These are phyloP conservation scores for Euplexia lucipara DNA, from an alignment of 2,888 invertebrate species.

Conservation along the genomic window DNA sequence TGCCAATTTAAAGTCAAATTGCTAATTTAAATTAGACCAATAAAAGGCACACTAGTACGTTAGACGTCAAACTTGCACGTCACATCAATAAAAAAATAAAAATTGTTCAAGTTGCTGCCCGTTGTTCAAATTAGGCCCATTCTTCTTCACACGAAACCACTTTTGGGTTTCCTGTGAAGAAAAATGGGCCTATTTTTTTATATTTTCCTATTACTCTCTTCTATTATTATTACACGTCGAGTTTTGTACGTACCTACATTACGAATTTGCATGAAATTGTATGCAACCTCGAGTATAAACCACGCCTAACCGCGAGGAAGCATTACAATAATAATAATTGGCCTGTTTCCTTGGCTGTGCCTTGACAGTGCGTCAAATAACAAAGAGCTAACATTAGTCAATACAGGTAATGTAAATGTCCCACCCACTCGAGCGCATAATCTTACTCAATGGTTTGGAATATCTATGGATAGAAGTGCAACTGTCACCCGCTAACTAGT, in stretches of 20 bases:
- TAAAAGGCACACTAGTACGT: no score
- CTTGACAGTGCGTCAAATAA: conserved; percentile 85
- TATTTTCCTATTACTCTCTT: no score
- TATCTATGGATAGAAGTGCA: conserved; percentile 40
- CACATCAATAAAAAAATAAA: not conserved
- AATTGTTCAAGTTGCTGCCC: no score
- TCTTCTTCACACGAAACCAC: no score
- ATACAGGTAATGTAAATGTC: conserved; percentile 80
- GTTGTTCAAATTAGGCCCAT: no score
- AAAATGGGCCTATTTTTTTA: no score
- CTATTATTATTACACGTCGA: not conserved
- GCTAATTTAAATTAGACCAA: no score
- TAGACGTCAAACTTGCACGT: no score
- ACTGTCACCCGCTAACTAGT: conserved; percentile 52
- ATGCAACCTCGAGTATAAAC: conserved; percentile 18
- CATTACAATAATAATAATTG: conserved; percentile 70
- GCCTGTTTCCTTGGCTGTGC: conserved; percentile 79
- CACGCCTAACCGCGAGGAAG: conserved; percentile 66
- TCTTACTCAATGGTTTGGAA: conserved; percentile 56
- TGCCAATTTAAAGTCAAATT: no score
- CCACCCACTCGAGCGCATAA: conserved; percentile 74
- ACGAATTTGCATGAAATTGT: conserved; percentile 10
- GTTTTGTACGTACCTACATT: not conserved
- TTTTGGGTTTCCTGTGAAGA: no score
- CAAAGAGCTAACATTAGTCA: conserved; percentile 79